phyloP scores from a whole-genome alignment of 2,888 invertebrate genomes.

The Drosophila melanosoma region DNA sequence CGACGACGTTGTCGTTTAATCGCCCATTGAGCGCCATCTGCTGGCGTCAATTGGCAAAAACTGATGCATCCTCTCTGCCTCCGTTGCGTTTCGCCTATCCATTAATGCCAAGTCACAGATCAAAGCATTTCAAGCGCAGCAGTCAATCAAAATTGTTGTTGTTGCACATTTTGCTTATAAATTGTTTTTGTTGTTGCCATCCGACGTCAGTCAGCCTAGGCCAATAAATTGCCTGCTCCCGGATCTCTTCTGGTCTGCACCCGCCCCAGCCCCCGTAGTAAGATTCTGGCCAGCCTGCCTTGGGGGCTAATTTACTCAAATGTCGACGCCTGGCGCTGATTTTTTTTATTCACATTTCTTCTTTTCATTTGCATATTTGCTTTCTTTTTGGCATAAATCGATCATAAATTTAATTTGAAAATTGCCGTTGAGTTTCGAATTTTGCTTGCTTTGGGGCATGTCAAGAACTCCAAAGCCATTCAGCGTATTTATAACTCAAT shows the following conservation, averaged over 20 bases:
- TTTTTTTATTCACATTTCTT: slow-evolving; percentile 28
- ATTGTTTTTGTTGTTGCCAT: slow-evolving; percentile 46
- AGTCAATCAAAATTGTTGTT: slow-evolving; percentile 69
- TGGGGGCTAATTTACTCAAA: slow-evolving; percentile 70
- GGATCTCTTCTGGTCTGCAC: not conserved
- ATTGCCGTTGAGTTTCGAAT: slow-evolving; percentile 50
- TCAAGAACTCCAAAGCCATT: slow-evolving; percentile 63
- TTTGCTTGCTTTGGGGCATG: slow-evolving; percentile 19
- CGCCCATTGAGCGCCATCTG: slow-evolving; percentile 71
- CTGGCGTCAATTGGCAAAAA: slow-evolving; percentile 54
- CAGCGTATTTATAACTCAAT: slow-evolving; percentile 79
- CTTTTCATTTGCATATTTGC: slow-evolving; percentile 40
- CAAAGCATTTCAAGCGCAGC: slow-evolving; percentile 77
- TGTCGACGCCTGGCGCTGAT: slow-evolving; percentile 75
- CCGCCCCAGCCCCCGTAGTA: too few relatives aligned
- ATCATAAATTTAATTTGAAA: slow-evolving; percentile 78
- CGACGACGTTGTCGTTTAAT: slow-evolving; percentile 32
- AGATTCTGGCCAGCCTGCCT: not conserved
- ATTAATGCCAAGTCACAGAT: slow-evolving; percentile 52
- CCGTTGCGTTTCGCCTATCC: not conserved
- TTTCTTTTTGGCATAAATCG: slow-evolving; percentile 70
- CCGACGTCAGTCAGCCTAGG: slow-evolving; percentile 58
- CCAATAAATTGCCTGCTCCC: slow-evolving; percentile 60
- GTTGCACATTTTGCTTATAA: slow-evolving; percentile 45
- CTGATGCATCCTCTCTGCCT: slow-evolving; percentile 3